These are phyloP conservation scores for Trissoscelio sp. DNA, from an alignment of 2,888 invertebrate species.

Conservation along the genomic window DNA sequence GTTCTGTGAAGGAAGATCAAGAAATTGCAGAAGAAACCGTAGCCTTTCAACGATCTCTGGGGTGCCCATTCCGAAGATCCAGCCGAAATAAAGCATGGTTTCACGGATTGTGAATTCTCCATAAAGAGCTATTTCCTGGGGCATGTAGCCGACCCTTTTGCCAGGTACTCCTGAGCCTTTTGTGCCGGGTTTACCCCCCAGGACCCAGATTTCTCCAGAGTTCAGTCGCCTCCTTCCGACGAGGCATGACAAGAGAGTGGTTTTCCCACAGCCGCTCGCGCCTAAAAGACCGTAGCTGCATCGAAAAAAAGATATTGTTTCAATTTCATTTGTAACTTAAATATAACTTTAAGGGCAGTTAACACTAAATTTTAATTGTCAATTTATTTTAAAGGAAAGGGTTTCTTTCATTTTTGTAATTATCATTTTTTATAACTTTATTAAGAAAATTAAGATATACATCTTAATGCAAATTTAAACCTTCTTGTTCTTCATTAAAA, in stretches of 20 bases:
- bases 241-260: constrained; percentile 95
- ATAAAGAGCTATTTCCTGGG: constrained; percentile 95
- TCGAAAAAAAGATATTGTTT: not conserved
- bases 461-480: too few species aligned
- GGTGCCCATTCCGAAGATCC: constrained; percentile 96
- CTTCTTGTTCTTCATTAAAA: too few species aligned
- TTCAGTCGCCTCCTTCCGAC: constrained; percentile 94
- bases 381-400: too few species aligned
- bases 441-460: too few species aligned
- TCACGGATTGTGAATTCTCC: constrained; percentile 97
- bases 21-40: constrained; percentile 93
- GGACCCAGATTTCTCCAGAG: constrained; percentile 94
- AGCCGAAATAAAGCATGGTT: constrained; percentile 98
- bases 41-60: constrained; percentile 91
- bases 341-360: too few species aligned
- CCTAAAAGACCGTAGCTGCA: constrained; percentile 96
- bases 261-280: constrained; percentile 98
- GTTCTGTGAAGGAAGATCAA: constrained; percentile 94
- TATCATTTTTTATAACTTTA: too few species aligned
- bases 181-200: constrained; percentile 95
- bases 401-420: too few species aligned
- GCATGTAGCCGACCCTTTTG: constrained; percentile 98
- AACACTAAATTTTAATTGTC: too few species aligned
- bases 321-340: too few species aligned
- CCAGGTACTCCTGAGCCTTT: constrained; percentile 96